A percentile compares a stretch with the other conserved stretches of the same genome.
Conservation (phyloP, 2,888 invertebrate genomes). For the Allophyes oxyacanthae region DNA sequence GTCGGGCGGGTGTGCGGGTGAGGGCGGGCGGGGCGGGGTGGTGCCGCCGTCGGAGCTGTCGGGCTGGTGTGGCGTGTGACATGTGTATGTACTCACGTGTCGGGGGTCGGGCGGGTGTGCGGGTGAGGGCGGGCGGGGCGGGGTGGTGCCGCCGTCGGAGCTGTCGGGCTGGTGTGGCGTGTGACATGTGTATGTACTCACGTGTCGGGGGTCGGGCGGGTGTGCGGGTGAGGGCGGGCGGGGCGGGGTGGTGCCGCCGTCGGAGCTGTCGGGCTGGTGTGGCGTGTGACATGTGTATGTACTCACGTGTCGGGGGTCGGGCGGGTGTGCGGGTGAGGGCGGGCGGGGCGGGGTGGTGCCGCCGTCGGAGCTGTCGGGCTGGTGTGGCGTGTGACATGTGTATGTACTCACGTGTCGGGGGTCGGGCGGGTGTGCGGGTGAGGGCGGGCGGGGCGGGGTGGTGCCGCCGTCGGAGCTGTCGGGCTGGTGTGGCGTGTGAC, state of each 20-base stretch:
- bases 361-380: neutral
- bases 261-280: conserved; percentile 2
- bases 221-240: too few species aligned
- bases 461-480: conserved; percentile 2
- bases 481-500: neutral
- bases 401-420: too few species aligned
- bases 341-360: conserved; percentile 51
- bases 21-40: too few species aligned
- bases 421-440: conserved; percentile 9
- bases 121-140: conserved; percentile 27
- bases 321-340: too few species aligned
- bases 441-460: conserved; percentile 29
- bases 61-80: conserved; percentile 1
- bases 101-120: conserved; percentile 3
- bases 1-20: too few species aligned
- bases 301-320: too few species aligned
- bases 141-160: conserved; percentile 11
- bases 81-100: too few species aligned
- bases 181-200: too few species aligned
- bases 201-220: too few species aligned
- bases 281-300: too few species aligned
- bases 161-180: too few species aligned
- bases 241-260: conserved; percentile 10
- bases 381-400: conserved; percentile 1
- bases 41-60: neutral